Percentiles rank a stretch among this genome's conserved stretches.
Evolutionary conservation across 2,888 invertebrate genomes (phyloP).

Genomic region (Epirrita christyi): DNA sequence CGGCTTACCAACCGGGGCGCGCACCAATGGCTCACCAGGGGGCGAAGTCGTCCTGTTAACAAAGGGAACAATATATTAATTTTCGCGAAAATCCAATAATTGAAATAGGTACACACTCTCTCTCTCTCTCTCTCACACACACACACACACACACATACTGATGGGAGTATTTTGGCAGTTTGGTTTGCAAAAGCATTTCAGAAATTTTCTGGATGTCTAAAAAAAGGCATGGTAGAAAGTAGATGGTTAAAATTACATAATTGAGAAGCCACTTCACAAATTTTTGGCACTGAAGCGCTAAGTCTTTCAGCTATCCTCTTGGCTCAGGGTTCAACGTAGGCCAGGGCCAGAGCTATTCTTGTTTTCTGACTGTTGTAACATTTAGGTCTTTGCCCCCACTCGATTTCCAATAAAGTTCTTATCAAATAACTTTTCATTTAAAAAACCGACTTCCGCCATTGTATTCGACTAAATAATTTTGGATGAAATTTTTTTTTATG

Average conservation of each 20-base stretch:
- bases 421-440: too few relatives aligned
- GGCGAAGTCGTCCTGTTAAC: conserved; percentile 75
- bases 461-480: too few relatives aligned
- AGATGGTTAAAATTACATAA: not conserved
- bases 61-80: conserved; percentile 22
- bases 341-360: conserved; percentile 18
- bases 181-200: not conserved
- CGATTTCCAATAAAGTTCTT: too few relatives aligned
- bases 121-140: too few relatives aligned
- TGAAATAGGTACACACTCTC: too few relatives aligned
- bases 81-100: not conserved
- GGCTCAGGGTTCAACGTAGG: conserved; percentile 18
- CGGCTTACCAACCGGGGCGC: conserved; percentile 79
- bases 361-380: not conserved
- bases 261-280: conserved; percentile 1
- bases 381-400: too few relatives aligned
- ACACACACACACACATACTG: too few relatives aligned
- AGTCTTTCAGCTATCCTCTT: conserved; percentile 7
- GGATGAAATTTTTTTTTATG: too few relatives aligned
- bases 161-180: not conserved
- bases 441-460: too few relatives aligned
- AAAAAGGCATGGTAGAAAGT: too few relatives aligned
- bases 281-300: not conserved
- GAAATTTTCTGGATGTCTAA: too few relatives aligned
- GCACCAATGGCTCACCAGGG: conserved; percentile 85